Conservation (phyloP, 2,888 invertebrate genomes). For the Boloria selene region DNA sequence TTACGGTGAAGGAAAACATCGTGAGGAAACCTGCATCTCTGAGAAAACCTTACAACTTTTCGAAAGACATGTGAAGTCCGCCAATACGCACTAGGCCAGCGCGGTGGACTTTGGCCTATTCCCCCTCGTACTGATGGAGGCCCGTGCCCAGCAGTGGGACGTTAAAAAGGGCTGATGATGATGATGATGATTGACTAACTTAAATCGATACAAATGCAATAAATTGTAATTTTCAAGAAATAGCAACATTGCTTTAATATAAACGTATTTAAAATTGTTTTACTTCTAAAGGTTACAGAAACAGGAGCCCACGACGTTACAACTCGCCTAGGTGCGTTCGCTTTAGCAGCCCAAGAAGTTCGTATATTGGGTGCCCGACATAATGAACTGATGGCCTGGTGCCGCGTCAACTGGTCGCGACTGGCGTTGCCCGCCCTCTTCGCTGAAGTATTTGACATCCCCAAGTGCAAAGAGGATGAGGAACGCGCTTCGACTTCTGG, state of each 20-base stretch:
- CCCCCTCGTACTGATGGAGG: too few relatives aligned
- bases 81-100: too few relatives aligned
- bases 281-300: slow-evolving; percentile 39
- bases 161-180: too few relatives aligned
- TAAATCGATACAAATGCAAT: too few relatives aligned
- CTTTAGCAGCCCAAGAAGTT: slow-evolving; percentile 83
- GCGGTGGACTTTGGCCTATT: too few relatives aligned
- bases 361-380: slow-evolving; percentile 91
- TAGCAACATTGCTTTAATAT: neutral
- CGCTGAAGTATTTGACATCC: slow-evolving; percentile 98
- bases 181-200: too few relatives aligned
- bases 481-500: slow-evolving; percentile 41
- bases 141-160: too few relatives aligned
- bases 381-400: slow-evolving; percentile 93
- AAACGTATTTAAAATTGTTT: neutral
- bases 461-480: slow-evolving; percentile 75
- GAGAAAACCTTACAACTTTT: too few relatives aligned
- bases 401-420: slow-evolving; percentile 93
- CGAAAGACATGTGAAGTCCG: too few relatives aligned
- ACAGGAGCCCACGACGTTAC: slow-evolving; percentile 44
- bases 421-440: slow-evolving; percentile 95
- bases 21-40: too few relatives aligned
- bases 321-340: slow-evolving; percentile 58
- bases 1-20: too few relatives aligned
- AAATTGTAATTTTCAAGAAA: too few relatives aligned